phyloP scores from a whole-genome alignment of 1,140 invertebrate genomes.

The Hycleus phaleratus region DNA sequence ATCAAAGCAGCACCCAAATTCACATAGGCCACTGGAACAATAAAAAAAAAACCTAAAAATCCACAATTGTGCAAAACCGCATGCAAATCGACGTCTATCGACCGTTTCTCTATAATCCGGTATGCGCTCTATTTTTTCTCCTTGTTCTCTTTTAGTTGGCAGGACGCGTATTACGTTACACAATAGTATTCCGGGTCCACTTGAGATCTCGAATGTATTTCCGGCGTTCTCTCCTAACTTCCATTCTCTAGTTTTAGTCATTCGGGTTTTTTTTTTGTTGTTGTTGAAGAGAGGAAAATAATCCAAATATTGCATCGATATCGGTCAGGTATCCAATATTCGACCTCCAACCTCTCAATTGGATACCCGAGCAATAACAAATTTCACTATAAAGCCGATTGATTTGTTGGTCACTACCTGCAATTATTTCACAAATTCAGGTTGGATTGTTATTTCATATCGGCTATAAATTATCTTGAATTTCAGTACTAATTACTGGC shows the following conservation, averaged over 20 bases:
- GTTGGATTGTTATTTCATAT: background rate
- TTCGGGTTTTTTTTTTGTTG: constrained; percentile 5
- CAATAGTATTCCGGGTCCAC: constrained; percentile 14
- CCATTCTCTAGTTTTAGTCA: constrained; percentile 2
- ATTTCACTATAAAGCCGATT: background rate
- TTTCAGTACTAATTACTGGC: constrained; percentile 2
- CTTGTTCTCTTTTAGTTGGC: background rate
- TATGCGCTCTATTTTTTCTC: constrained; percentile 1
- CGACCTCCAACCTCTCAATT: constrained; percentile 11
- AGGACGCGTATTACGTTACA: constrained; percentile 5
- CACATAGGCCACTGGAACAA: constrained; percentile 83
- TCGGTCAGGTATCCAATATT: constrained; percentile 12
- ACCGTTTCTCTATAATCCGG: constrained; percentile 1
- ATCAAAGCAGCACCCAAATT: constrained; percentile 86
- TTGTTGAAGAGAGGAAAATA: background rate
- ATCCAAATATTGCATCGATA: constrained; percentile 15
- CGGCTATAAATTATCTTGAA: background rate
- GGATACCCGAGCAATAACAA: background rate
- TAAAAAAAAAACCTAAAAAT: constrained; percentile 15
- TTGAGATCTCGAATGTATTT: constrained; percentile 4
- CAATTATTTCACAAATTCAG: background rate
- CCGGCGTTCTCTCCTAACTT: constrained; percentile 9
- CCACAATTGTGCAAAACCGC: background rate
- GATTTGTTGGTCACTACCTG: background rate
- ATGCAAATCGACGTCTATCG: constrained; percentile 4